Evolutionary conservation across 2,797 vertebrate species (phyloP).

Genomic region (Ptychadena robeensis): DNA sequence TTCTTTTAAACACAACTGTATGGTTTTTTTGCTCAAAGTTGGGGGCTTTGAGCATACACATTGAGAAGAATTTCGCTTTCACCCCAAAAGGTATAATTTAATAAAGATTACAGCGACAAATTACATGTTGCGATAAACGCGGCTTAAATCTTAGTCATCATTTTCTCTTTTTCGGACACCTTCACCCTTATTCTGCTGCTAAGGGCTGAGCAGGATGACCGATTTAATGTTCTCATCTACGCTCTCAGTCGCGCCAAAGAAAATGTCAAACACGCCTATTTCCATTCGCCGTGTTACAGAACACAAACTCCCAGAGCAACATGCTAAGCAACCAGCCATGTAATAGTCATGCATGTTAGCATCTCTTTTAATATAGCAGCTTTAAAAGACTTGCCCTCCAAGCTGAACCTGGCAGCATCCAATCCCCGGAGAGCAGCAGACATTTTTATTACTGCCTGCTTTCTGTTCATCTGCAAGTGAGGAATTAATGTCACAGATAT

Average conservation of each 20-base stretch:
- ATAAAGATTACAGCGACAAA: no score
- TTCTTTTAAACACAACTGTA: no score
- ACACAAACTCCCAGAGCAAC: constrained; percentile 13
- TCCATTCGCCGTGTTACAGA: neutral
- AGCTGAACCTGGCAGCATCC: constrained; percentile 30
- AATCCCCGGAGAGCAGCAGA: constrained; percentile 2
- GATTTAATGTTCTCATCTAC: constrained; percentile 19
- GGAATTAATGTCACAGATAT: constrained; percentile 53
- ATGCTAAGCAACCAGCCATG: constrained; percentile 18
- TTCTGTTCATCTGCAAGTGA: constrained; percentile 19
- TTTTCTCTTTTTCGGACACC: neutral
- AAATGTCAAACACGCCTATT: constrained; percentile 22
- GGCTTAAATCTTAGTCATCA: neutral
- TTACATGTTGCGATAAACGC: neutral
- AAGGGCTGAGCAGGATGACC: constrained; percentile 1
- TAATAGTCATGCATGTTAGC: constrained; percentile 34
- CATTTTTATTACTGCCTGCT: constrained; percentile 24
- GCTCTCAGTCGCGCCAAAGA: neutral
- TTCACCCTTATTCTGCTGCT: constrained; percentile 12
- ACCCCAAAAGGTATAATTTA: no score
- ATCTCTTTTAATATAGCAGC: constrained; percentile 26
- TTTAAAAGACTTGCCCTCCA: constrained; percentile 27
- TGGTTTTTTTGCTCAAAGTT: no score
- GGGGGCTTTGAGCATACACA: no score
- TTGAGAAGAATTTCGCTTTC: no score